Conservation (phyloP, 1,140 invertebrate species). For the Gerris buenoi region DNA sequence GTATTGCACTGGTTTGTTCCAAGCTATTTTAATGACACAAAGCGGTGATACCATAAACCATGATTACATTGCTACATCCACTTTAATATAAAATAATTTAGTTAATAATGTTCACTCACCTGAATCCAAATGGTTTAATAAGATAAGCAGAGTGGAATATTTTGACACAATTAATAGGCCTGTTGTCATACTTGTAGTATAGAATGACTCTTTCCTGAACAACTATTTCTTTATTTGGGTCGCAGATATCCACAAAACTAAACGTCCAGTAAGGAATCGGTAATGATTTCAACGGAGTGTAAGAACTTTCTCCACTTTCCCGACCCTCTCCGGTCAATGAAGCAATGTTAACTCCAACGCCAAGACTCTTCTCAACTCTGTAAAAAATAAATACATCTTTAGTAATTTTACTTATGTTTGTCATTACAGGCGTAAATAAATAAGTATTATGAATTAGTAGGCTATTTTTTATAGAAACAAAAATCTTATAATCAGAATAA, state of each 20-base stretch:
- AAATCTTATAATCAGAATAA: too few relatives aligned
- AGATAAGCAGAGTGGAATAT: slow-evolving; percentile 76
- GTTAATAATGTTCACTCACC: slow-evolving; percentile 29
- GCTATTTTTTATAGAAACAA: too few relatives aligned
- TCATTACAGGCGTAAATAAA: too few relatives aligned
- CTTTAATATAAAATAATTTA: too few relatives aligned
- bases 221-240: slow-evolving; percentile 77
- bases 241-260: slow-evolving; percentile 90
- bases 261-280: slow-evolving; percentile 89
- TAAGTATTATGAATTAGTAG: too few relatives aligned
- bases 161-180: slow-evolving; percentile 92
- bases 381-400: too few relatives aligned
- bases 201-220: slow-evolving; percentile 81
- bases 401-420: too few relatives aligned
- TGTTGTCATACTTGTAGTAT: slow-evolving; percentile 95
- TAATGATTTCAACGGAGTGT: slow-evolving; percentile 62
- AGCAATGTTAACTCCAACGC: slow-evolving; percentile 74
- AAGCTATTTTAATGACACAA: too few relatives aligned
- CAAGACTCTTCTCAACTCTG: slow-evolving; percentile 66
- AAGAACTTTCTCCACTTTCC: slow-evolving; percentile 71
- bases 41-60: too few relatives aligned
- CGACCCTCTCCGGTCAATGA: slow-evolving; percentile 84
- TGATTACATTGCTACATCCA: too few relatives aligned
- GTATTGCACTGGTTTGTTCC: too few relatives aligned
- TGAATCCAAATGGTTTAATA: slow-evolving; percentile 74